Evolutionary conservation across 1,140 invertebrate genomes (phyloP).

Genomic region (Listronotus bonariensis): DNA sequence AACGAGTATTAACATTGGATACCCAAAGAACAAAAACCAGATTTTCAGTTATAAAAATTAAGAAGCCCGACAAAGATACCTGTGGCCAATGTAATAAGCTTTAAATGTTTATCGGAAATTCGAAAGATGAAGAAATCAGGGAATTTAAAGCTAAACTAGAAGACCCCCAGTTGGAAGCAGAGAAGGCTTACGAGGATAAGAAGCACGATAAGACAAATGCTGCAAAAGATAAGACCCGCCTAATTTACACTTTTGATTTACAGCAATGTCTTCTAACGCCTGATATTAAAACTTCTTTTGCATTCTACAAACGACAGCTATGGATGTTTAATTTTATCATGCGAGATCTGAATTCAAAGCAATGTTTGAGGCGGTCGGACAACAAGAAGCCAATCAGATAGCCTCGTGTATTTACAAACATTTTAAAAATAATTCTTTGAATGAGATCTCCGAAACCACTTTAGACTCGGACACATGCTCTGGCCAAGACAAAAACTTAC

Average conservation of each 20-base stretch:
- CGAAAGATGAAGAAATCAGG: not conserved
- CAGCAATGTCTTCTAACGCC: not conserved
- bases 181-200: not conserved
- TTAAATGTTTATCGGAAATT: not conserved
- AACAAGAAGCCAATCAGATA: not conserved
- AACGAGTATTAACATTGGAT: no score
- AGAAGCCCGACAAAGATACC: not conserved
- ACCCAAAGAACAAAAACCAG: no score
- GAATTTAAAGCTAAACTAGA: not conserved
- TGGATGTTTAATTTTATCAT: no score
- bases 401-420: not conserved
- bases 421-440: not conserved
- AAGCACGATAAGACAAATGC: not conserved
- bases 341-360: not conserved
- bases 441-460: not conserved
- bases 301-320: not conserved
- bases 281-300: not conserved
- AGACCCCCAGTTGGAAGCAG: not conserved
- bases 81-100: not conserved
- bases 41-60: not conserved
- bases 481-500: no score
- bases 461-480: no score
- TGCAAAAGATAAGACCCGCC: not conserved
- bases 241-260: not conserved
- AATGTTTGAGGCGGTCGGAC: not conserved